A percentile compares a stretch with the other conserved stretches of the same genome.
phyloP scores from a whole-genome alignment of 2,888 invertebrate genomes.

The Xestia ashworthii region DNA sequence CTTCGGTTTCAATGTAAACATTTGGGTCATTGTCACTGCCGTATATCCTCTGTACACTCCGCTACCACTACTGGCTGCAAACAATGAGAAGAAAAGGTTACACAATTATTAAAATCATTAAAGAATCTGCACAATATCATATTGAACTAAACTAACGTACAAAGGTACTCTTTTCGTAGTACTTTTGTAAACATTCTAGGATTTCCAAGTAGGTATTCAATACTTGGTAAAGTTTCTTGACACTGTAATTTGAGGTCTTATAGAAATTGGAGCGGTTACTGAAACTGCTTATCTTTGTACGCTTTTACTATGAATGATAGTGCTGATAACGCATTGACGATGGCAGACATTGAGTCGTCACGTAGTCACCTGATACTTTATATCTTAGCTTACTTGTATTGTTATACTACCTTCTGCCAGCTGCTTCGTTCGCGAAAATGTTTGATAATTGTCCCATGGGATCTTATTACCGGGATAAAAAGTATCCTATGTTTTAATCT shows the following conservation, averaged over 20 bases:
- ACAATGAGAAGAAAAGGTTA: background rate
- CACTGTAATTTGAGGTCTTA: slow-evolving; percentile 29
- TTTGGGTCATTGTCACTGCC: background rate
- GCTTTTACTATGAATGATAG: slow-evolving; percentile 45
- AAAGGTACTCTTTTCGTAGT: background rate
- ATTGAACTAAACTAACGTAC: slow-evolving; percentile 1
- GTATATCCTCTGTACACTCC: background rate
- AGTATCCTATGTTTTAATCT: no score
- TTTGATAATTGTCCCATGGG: no score
- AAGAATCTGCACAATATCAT: background rate
- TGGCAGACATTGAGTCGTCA: slow-evolving; percentile 52
- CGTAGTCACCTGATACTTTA: slow-evolving; percentile 26
- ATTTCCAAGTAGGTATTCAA: slow-evolving; percentile 30
- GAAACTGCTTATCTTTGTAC: slow-evolving; percentile 34
- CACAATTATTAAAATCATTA: background rate
- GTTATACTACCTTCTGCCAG: no score
- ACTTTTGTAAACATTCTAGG: slow-evolving; percentile 11
- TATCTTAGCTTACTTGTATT: background rate
- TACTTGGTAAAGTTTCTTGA: slow-evolving; percentile 39
- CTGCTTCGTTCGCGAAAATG: no score
- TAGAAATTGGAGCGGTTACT: slow-evolving; percentile 46
- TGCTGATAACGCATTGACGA: slow-evolving; percentile 45
- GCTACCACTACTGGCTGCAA: background rate
- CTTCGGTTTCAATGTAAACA: background rate
- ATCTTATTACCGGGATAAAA: no score